phyloP scores from a whole-genome alignment of 2,797 vertebrate species.

The Thunnus albacares region DNA sequence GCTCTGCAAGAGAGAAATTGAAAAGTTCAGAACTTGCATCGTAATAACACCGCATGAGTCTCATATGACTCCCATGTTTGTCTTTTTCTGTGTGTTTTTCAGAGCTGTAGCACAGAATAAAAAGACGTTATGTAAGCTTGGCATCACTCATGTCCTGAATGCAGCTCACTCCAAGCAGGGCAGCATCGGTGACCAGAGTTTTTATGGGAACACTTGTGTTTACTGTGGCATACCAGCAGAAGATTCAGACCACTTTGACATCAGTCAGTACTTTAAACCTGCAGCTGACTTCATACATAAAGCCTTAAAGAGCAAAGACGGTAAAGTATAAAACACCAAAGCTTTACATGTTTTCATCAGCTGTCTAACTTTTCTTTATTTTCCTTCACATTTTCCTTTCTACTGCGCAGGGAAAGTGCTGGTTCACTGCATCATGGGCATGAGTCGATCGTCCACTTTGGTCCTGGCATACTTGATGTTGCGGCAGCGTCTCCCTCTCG shows the following conservation, averaged over 20 bases:
- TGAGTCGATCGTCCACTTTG: slow-evolving; percentile 94
- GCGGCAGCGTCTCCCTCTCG: slow-evolving; percentile 86
- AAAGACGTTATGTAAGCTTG: slow-evolving; percentile 85
- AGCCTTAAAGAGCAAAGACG: slow-evolving; percentile 83
- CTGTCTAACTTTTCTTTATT: background rate
- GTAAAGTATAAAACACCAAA: slow-evolving; percentile 66
- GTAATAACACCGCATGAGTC: background rate
- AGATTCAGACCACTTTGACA: slow-evolving; percentile 83
- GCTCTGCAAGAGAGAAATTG: background rate
- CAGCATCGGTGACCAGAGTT: slow-evolving; percentile 88
- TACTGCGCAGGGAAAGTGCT: slow-evolving; percentile 90
- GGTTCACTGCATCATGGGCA: slow-evolving; percentile 97
- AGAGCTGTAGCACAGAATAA: slow-evolving; percentile 83
- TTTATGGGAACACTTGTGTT: slow-evolving; percentile 81
- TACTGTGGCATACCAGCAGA: slow-evolving; percentile 87
- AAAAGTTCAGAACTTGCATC: background rate
- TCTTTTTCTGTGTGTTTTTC: slow-evolving; percentile 34
- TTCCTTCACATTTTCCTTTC: slow-evolving; percentile 8
- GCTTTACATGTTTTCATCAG: background rate
- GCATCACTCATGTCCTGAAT: slow-evolving; percentile 90
- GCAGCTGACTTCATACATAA: slow-evolving; percentile 86
- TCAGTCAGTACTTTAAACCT: slow-evolving; percentile 80
- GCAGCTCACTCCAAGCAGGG: slow-evolving; percentile 90
- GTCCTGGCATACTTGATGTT: slow-evolving; percentile 95
- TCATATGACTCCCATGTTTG: background rate